Base-by-base conservation (phyloP, 2,888 invertebrate genomes). In the Theodoxus fluviatilis region DNA sequence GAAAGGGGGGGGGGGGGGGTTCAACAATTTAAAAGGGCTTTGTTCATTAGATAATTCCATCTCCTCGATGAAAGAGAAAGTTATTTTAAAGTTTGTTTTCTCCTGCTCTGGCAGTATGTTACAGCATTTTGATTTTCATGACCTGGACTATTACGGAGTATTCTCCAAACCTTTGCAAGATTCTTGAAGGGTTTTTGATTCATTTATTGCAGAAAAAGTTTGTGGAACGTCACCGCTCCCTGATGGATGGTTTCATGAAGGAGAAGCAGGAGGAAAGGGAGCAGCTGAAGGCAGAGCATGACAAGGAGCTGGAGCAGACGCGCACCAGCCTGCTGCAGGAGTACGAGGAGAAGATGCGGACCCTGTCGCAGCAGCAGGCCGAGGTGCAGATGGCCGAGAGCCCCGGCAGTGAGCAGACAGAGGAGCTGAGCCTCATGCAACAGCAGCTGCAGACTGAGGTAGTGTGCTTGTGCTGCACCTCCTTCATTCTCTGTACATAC, bases 181-280 rank as follows among this genome's bases (percentile, higher is more conserved):
- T 43, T 43, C 43, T 9, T 43, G 15, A 12, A 43, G 43, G 9
- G 43, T 43, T 43, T 43, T 43, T 43, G 43, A 9, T 43, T 43
- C 28, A 15, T 68, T 61, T n/a, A 35, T 72, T 68, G 31, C 66
- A 80, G 79, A 70, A 71, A 68, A 75, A 75, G 68, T 78, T 80
- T 73, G 65, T 75, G 22, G 77, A 78, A 49, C 73, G 73, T 28
- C 78, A 79, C 52, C 72, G 77, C 25, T 73, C 74, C 47, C 71
- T 76, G 49, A 76, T 78, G 76, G 75, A 73, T 28, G 73, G 74
- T 4, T 75, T 80, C 65, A 74, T 78, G 68, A 72, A 71, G 2
- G 79, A 81, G 65, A 73, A 74, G 52, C 78, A 77, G 38, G 47
- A 73, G 49, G 80, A 81, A 40, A 75, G 76, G 15, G 74, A 77